Evolutionary conservation across 2,888 invertebrate species (phyloP).

Genomic region (Uloborus plumipes): DNA sequence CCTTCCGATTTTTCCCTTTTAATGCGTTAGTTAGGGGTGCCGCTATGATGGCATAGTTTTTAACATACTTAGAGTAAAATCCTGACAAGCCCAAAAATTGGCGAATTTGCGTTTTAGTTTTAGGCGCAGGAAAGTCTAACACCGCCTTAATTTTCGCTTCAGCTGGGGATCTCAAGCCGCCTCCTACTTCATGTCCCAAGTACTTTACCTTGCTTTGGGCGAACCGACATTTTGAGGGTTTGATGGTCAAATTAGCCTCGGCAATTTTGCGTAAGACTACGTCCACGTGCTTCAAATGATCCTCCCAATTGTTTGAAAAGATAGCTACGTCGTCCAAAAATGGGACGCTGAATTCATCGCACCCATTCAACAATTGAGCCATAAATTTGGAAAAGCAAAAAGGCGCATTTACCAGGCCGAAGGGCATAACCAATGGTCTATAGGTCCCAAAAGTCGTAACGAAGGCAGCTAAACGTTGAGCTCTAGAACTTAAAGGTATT

Average conservation of each 20-base stretch:
- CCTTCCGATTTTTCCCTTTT: not conserved
- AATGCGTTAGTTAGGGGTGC: not conserved
- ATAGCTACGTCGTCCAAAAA: conserved; percentile 18
- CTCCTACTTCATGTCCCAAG: conserved; percentile 11
- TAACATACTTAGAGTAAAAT: not conserved
- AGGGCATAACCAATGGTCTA: conserved; percentile 4
- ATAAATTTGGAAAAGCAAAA: conserved; percentile 17
- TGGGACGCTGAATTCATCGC: conserved; percentile 3
- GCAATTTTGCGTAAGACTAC: not conserved
- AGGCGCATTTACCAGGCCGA: conserved; percentile 3
- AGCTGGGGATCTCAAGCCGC: not conserved
- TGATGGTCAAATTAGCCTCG: not conserved
- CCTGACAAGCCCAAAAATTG: not conserved
- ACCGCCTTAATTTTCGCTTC: conserved; percentile 4
- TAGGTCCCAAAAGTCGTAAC: not conserved
- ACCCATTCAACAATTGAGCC: conserved; percentile 10
- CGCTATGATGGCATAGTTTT: not conserved
- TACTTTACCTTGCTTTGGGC: too few relatives aligned
- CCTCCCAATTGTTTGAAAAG: conserved; percentile 12
- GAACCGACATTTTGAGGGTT: too few relatives aligned
- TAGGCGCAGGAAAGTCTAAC: not conserved
- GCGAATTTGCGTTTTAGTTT: conserved; percentile 2
- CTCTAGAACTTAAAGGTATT: not conserved
- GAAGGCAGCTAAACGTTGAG: too few relatives aligned
- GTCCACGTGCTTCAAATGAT: not conserved